Base-by-base conservation (phyloP, 1,140 invertebrate genomes). In the Watersipora subatra region DNA sequence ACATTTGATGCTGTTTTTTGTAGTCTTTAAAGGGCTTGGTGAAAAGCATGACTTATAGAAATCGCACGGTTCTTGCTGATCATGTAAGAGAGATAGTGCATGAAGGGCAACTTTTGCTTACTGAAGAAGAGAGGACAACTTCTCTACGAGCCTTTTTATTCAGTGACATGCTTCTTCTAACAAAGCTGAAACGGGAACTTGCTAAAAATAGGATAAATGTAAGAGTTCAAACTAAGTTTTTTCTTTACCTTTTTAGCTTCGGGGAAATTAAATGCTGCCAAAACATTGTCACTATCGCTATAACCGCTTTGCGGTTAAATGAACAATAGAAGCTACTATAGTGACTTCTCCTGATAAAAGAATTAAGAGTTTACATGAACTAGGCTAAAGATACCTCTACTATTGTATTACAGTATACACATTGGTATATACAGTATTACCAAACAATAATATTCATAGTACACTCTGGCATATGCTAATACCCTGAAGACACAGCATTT, bases 141-240 rank as follows among this genome's bases (percentile, higher is more conserved):
- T 85, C 87, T 72, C 84, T 85, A 73, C 86, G 85, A 72, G 78
- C 86, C 34, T 86, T 87, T 68, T 77, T 87, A 2, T 88, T 87
- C 76, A 86, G 87, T 72, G 86, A 87, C 72, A 86, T 87, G 80
- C 79, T 87, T 19, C 76, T 87, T 28, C 81, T 87, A 26, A 87
- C 87, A 1, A 81, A 85, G 73, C 75, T 83, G 57, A 88, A 87
- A 72, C 86, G 86, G 80, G 61, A 78, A 78, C 34, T 12, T 46
- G n/a, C 7, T n/a, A 46, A 7, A 46, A 46, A 46, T 7, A 12
- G n/a, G 7, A 7, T 46, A 46, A n/a, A 12, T 46, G 34, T 46
- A 46, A 46, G n/a, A 46, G n/a, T n/a, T 12, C 34, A 46, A n/a
- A 12, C n/a, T 46, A 12, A 46, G n/a, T 12, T 12, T 46, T 46